These are phyloP conservation scores for Laupala kohalensis DNA, from an alignment of 1,140 invertebrate species.

Conservation along the genomic window DNA sequence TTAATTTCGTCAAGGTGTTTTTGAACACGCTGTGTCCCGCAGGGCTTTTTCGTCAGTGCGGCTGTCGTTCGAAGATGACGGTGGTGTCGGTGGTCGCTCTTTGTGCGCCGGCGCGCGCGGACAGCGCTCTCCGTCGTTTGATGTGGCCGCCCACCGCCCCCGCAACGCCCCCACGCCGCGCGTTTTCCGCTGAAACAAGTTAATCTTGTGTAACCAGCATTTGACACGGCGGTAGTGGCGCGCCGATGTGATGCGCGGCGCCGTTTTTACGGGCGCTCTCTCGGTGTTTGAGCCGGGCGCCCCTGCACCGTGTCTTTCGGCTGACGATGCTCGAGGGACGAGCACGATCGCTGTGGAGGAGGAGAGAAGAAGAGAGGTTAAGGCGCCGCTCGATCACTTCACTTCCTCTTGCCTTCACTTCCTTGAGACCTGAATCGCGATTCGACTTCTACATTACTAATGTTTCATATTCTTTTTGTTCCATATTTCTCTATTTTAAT, in stretches of 20 bases:
- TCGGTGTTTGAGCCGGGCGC: not conserved
- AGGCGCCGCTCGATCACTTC: too few species aligned
- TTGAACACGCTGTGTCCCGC: not conserved
- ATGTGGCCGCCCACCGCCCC: conserved; percentile 3
- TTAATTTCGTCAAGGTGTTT: conserved; percentile 11
- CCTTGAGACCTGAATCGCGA: too few species aligned
- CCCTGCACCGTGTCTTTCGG: too few species aligned
- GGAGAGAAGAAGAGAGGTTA: too few species aligned
- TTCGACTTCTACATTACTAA: too few species aligned
- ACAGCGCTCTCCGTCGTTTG: not conserved
- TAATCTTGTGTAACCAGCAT: conserved; percentile 11
- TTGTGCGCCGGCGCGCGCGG: not conserved
- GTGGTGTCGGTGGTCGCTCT: not conserved
- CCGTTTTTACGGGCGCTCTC: not conserved
- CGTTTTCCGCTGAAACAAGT: conserved; percentile 7
- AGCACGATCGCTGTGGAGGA: too few species aligned
- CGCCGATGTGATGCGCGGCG: conserved; percentile 1
- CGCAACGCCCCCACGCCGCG: not conserved
- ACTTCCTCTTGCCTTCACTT: too few species aligned
- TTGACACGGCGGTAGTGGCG: not conserved
- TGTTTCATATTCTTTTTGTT: too few species aligned
- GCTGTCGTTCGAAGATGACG: not conserved
- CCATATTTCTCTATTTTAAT: too few species aligned
- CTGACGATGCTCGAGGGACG: too few species aligned
- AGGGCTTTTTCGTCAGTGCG: too few species aligned